Base-by-base conservation (phyloP, 2,113 vertebrate genomes). In the Eurypyga helias region DNA sequence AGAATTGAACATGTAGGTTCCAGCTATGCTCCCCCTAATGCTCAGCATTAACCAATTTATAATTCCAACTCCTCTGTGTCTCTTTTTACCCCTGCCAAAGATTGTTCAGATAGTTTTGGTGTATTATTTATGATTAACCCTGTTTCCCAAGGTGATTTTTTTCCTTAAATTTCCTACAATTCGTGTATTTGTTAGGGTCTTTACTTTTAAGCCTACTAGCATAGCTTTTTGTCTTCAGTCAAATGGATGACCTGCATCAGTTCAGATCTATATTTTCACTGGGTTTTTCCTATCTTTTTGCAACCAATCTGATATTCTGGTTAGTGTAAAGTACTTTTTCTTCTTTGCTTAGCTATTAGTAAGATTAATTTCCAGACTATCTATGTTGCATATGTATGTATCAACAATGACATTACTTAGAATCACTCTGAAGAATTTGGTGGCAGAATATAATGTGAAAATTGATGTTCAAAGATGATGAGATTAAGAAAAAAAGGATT, bases 41-140 rank as follows among this genome's bases (percentile, higher is more conserved):
- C 29, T 83, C 62, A 83, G 17, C n/a, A 81, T 89, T 96, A 90
- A 88, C 76, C 64, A 78, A 83, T 95, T 94, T 86, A 96, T 90
- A 95, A 92, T 93, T 60, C 55, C 48, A 89, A 9, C 34, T 91
- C 51, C 71, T 93, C 57, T 71, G 55, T 67, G 72, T 66, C 41
- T 85, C 71, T 87, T 96, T 95, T 83, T 66, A 78, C 33, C 52
- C 67, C 67, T 75, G n/a, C 36, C 55, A 75, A 83, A 81, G 60
- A 67, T 5, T 51, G 33, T 75, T 93, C 60, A 78, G 92, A 96
- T 58, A 80, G 33, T 11, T 92, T 67, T 87, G 13, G 55, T 87
- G 43, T 81, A 80, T 94, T 94, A 91, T 90, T 94, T 93, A 95
- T 57, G 62, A 89, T 80, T 81, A 79, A 73, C 17, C 29, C 34